Evolutionary conservation across 30 jellyfish, hydroid and myxozoan genomes (phyloP), one percentile per base, ranked within the genome.

Genomic region (Clytia hemisphaerica): DNA sequence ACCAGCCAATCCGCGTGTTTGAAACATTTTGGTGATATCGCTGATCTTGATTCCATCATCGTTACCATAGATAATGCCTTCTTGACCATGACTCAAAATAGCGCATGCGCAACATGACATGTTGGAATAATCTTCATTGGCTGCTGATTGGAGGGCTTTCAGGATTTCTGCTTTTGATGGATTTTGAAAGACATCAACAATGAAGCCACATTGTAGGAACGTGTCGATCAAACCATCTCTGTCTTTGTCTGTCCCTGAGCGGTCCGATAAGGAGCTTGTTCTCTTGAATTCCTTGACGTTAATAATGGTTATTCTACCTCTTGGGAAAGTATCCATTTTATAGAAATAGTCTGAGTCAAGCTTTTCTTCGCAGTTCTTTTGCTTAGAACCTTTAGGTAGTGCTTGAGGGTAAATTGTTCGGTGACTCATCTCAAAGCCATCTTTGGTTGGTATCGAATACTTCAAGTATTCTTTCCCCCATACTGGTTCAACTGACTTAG

Each of bases 71-170:
- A 69, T 18, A 21, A 69, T 69, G 24, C 81, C 81, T 34, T 69
- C 81, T 53, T 69, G 76, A 4, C 81, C 81, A 53, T 69, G 81
- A n/a, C 70, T 69, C n/a, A 69, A 69, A 25, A 69, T 27, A 21
- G 81, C 81, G 76, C 81, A 69, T 49, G 81, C 81, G 32, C 81
- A 69, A 18, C 81, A 69, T 27, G 76, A 45, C n/a, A 69, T 28
- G 19, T 24, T 47, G 7, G 78, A 44, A 44, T 69, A 69, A 32
- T 69, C 81, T 69, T 69, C 78, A 29, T 16, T 45, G 2, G 81
- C 63, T 45, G 81, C 81, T 9, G 12, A 45, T 49, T 48, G 22
- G 10, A 69, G 76, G 25, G 49, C 49, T 31, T 34, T 69, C 10
- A 69, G 47, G 10, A 69, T 69, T 22, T 69, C 81, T 49, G 31